These are phyloP conservation scores for Drosophila birchii DNA, from an alignment of 2,888 invertebrate genomes.

Conservation along the genomic window DNA sequence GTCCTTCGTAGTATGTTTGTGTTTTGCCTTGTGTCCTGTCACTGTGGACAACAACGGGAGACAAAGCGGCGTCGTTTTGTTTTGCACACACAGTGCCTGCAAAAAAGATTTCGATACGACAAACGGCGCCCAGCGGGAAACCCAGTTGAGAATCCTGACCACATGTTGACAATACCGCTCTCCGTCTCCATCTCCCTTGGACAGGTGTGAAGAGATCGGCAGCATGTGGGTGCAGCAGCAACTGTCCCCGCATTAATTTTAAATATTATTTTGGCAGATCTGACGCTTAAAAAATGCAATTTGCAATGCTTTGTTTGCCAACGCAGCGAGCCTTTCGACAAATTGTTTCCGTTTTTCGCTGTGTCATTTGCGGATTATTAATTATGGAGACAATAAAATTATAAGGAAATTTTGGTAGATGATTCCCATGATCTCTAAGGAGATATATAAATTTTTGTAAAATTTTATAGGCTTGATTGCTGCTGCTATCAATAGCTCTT, in stretches of 20 bases:
- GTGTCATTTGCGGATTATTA: slow-evolving; percentile 63
- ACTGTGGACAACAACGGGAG: slow-evolving; percentile 67
- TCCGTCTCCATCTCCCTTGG: slow-evolving; percentile 16
- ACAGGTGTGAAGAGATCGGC: slow-evolving; percentile 69
- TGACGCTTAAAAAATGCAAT: slow-evolving; percentile 66
- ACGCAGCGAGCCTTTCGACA: slow-evolving; percentile 65
- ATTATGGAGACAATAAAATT: slow-evolving; percentile 38
- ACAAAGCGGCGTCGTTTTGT: slow-evolving; percentile 80
- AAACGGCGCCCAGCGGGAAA: slow-evolving; percentile 68
- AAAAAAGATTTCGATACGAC: slow-evolving; percentile 41
- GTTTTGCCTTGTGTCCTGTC: slow-evolving; percentile 65
- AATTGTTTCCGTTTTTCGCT: slow-evolving; percentile 68
- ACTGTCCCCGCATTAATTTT: slow-evolving; percentile 69
- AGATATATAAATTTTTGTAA: too few species aligned
- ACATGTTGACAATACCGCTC: slow-evolving; percentile 73
- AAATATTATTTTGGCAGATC: slow-evolving; percentile 79
- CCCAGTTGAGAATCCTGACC: slow-evolving; percentile 52
- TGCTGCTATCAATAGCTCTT: too few species aligned
- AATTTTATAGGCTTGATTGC: too few species aligned
- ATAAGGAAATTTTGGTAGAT: neutral
- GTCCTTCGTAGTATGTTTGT: slow-evolving; percentile 36
- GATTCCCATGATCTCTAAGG: neutral
- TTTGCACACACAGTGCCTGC: slow-evolving; percentile 48
- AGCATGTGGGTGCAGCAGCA: slow-evolving; percentile 71
- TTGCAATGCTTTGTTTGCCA: slow-evolving; percentile 55